A percentile compares a stretch with the other conserved stretches of the same genome.
These are phyloP conservation scores for Clupea harengus DNA, from an alignment of 2,113 vertebrate genomes.

Conservation along the genomic window DNA sequence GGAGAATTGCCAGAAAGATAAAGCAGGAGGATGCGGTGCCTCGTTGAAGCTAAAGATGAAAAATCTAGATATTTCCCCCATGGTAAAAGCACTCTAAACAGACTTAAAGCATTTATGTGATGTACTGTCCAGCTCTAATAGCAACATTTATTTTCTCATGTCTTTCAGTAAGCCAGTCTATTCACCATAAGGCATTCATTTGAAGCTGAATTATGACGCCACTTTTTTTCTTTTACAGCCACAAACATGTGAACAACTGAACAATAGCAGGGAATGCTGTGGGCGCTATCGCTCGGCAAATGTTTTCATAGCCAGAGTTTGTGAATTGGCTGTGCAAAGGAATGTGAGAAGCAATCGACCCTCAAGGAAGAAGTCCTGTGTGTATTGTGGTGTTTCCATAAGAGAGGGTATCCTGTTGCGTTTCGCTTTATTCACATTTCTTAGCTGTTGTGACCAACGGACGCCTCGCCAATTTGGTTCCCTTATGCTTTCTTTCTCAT, in stretches of 20 bases:
- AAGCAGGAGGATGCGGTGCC: neutral
- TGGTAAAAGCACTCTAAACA: constrained; percentile 8
- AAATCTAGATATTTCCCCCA: neutral
- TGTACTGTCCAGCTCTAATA: constrained; percentile 31
- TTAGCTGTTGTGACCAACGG: neutral
- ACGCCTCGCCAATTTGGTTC: neutral
- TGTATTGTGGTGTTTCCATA: neutral
- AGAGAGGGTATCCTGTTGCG: neutral
- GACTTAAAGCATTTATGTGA: constrained; percentile 15
- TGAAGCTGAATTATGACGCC: constrained; percentile 5
- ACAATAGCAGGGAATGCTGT: neutral
- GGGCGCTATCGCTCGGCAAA: neutral
- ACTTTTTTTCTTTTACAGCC: neutral
- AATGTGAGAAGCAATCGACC: neutral
- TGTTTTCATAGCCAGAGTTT: neutral
- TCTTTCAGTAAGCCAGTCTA: constrained; percentile 21
- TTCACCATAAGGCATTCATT: constrained; percentile 12
- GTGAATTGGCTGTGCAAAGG: neutral
- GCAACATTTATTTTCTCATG: constrained; percentile 31
- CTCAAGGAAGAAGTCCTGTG: neutral
- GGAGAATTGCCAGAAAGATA: constrained; percentile 1
- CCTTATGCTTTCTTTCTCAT: neutral
- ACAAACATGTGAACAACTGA: neutral
- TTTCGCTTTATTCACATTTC: neutral
- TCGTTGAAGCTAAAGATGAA: constrained; percentile 12